phyloP scores from a whole-genome alignment of 1,140 invertebrate species.

The Listronotus bonariensis region DNA sequence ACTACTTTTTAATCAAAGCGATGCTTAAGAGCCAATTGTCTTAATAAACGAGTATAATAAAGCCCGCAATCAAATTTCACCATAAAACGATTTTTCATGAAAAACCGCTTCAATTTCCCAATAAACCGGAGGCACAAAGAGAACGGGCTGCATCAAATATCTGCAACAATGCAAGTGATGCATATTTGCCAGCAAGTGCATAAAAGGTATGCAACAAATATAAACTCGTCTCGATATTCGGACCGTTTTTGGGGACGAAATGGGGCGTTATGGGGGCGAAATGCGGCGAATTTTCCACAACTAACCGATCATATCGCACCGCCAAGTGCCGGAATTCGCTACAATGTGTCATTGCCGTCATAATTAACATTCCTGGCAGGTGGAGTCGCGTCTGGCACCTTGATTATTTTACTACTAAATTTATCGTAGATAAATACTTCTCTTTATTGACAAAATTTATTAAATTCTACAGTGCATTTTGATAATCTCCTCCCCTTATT shows the following conservation, averaged over 20 bases:
- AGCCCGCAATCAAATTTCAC: too few relatives aligned
- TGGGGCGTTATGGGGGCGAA: slow-evolving; percentile 41
- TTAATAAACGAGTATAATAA: too few relatives aligned
- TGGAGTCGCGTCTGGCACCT: slow-evolving; percentile 41
- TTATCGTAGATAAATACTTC: neutral
- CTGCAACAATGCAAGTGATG: slow-evolving; percentile 46
- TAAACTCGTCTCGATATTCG: slow-evolving; percentile 50
- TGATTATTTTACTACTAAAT: slow-evolving; percentile 44
- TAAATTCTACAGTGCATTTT: too few relatives aligned
- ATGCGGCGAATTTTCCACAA: slow-evolving; percentile 42
- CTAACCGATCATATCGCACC: slow-evolving; percentile 45
- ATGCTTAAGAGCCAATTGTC: too few relatives aligned
- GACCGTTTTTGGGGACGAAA: too few relatives aligned
- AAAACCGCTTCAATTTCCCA: too few relatives aligned
- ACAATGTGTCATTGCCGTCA: slow-evolving; percentile 50
- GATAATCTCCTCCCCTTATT: too few relatives aligned
- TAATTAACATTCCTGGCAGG: slow-evolving; percentile 52
- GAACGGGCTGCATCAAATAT: slow-evolving; percentile 16
- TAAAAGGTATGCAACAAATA: slow-evolving; percentile 53
- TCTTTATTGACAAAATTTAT: too few relatives aligned
- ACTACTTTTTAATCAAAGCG: too few relatives aligned
- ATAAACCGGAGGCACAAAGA: slow-evolving; percentile 27
- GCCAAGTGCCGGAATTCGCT: slow-evolving; percentile 48
- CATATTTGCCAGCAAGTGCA: slow-evolving; percentile 51
- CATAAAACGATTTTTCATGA: too few relatives aligned